These are phyloP conservation scores for Laothoe populi DNA, from an alignment of 2,888 invertebrate species.

Conservation along the genomic window DNA sequence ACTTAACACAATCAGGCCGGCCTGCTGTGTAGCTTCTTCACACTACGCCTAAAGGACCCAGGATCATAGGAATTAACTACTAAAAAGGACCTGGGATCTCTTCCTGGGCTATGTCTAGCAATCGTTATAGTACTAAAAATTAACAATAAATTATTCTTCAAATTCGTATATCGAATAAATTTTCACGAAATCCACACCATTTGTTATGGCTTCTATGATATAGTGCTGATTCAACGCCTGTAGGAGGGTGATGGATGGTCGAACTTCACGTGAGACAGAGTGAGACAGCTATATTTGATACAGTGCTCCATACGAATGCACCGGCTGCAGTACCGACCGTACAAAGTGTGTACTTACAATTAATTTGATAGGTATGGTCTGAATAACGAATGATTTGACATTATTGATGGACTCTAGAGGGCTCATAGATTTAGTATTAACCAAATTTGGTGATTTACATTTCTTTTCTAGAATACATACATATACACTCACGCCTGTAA, in stretches of 20 bases:
- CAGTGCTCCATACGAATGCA: conserved; percentile 67
- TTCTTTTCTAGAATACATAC: too few relatives aligned
- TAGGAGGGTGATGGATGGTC: conserved; percentile 44
- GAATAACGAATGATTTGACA: neutral
- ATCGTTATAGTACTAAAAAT: neutral
- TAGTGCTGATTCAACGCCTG: conserved; percentile 27
- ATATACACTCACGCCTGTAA: too few relatives aligned
- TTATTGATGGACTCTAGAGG: neutral
- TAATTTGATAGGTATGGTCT: conserved; percentile 29
- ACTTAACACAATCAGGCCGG: too few relatives aligned
- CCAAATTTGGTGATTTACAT: too few relatives aligned
- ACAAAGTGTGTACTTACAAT: conserved; percentile 37
- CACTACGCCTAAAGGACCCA: too few relatives aligned
- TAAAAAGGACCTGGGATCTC: too few relatives aligned
- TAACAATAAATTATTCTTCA: neutral
- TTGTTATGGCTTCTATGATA: conserved; percentile 23
- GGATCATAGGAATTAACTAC: too few relatives aligned
- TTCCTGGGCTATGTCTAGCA: too few relatives aligned
- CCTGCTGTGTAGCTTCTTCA: too few relatives aligned
- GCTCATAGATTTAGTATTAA: neutral
- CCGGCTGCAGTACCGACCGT: conserved; percentile 58
- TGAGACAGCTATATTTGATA: conserved; percentile 49
- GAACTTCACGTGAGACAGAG: conserved; percentile 41
- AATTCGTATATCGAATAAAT: conserved; percentile 23
- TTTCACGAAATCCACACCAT: conserved; percentile 26